phyloP scores from a whole-genome alignment of 2,113 vertebrate species.

The Podarcis raffonei region DNA sequence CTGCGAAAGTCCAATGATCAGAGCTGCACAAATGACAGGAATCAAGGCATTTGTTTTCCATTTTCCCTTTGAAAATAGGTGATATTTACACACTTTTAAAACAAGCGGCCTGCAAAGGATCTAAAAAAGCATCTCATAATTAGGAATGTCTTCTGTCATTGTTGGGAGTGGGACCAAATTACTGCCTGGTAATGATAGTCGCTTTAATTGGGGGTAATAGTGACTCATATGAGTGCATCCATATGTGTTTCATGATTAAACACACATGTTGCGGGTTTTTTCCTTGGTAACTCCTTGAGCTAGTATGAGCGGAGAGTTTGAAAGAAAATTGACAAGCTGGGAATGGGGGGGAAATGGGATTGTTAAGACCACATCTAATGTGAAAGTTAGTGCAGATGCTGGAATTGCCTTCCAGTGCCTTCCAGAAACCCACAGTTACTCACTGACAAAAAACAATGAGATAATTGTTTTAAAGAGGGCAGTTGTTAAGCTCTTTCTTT shows the following conservation, averaged over 20 bases:
- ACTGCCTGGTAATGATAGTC: not conserved
- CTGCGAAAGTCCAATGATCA: not conserved
- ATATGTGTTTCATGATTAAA: slow-evolving; percentile 48
- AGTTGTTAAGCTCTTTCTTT: not conserved
- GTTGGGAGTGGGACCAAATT: not conserved
- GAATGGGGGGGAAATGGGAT: slow-evolving; percentile 15
- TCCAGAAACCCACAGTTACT: not conserved
- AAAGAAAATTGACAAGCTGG: slow-evolving; percentile 39
- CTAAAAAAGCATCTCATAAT: not conserved
- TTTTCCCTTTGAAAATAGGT: not conserved
- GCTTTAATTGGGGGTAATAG: slow-evolving; percentile 31
- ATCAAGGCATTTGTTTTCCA: rapidly evolving
- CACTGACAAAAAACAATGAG: not conserved
- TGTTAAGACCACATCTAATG: not conserved
- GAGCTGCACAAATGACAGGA: not conserved
- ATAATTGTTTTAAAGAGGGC: slow-evolving; percentile 14
- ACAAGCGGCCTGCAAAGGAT: not conserved
- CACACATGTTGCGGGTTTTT: slow-evolving; percentile 32
- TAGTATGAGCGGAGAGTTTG: slow-evolving; percentile 20
- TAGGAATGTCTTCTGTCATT: not conserved
- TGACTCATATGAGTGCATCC: slow-evolving; percentile 45
- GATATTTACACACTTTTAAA: not conserved
- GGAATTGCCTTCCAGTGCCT: not conserved
- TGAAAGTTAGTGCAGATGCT: not conserved
- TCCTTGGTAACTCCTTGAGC: slow-evolving; percentile 22